Evolutionary conservation across 2,888 invertebrate genomes (phyloP), one percentile per base, ranked within the genome.

Genomic region (Cephus sareptanus): DNA sequence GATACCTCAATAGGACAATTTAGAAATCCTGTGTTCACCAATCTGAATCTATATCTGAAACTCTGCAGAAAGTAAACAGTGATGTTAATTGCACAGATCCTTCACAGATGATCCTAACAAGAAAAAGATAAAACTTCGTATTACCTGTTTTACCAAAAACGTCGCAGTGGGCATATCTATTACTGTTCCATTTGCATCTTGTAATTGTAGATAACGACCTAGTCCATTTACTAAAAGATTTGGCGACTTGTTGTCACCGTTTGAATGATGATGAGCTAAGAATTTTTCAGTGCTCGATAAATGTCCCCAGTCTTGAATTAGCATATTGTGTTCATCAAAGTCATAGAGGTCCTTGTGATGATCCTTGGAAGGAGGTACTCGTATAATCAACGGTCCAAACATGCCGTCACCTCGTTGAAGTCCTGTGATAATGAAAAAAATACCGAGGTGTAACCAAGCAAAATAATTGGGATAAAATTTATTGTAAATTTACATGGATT

Each of bases 401-500:
- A 95, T 94, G 0, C 98, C 98, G 86, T 98, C 97, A 3, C 96
- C 96, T 30, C 97, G 92, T 92, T 98, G 98, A 93, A 97, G 95
- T 3, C 97, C 97, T 87, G 93, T 91, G 84, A 56, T 94, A 82
- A 35, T 35, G 3, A 76, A 70, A 30, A 40, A 78, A n/a, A 6
- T 15, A 34, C 3, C 34, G 15, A 56, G 30, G n/a, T 69, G 12
- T 68, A 23, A 56, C 6, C 23, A 56, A 23, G 23, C 23, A 56
- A 56, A 40, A 56, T 56, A 15, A 23, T 23, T 9, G 12, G 31
- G 4, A 31, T 33, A 71, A 2, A 4, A 31, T 71, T 33, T 15
- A 1, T 2, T 11, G 12, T 30, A 12, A 71, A 30, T 71, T 31
- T 31, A 71, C 0, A 31, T 71, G 13, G 12, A 3, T 11, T 23